A percentile compares a stretch with the other conserved stretches of the same genome.
These are phyloP conservation scores for Haliclona indistincta DNA, from an alignment of 37 sponge, comb jelly and placozoan species.

Conservation along the genomic window DNA sequence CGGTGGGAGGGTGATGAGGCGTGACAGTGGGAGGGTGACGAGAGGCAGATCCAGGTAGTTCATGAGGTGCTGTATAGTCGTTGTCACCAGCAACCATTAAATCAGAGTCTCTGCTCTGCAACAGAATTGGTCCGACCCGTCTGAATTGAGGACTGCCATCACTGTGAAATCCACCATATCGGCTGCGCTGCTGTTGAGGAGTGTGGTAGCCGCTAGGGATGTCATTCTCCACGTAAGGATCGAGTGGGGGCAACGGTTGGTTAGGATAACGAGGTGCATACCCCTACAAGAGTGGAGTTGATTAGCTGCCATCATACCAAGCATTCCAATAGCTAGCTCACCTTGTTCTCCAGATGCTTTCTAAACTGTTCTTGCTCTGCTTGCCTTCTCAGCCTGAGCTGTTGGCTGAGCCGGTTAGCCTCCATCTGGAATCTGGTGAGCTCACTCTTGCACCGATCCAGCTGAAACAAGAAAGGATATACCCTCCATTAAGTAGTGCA, in stretches of 20 bases:
- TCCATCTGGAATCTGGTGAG: conserved; percentile 46
- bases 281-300: conserved; percentile 15
- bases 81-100: too few species aligned
- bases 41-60: too few species aligned
- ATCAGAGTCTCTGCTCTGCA: too few species aligned
- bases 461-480: background rate
- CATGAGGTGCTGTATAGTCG: too few species aligned
- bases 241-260: conserved; percentile 51
- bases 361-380: conserved; percentile 51
- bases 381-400: conserved; percentile 45
- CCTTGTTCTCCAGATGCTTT: conserved; percentile 56
- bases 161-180: too few species aligned
- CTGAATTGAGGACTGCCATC: too few species aligned
- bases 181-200: background rate
- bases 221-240: conserved; percentile 61
- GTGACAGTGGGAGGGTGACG: too few species aligned
- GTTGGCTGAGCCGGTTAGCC: conserved; percentile 49
- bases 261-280: conserved; percentile 41
- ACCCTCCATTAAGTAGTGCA: background rate
- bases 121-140: too few species aligned
- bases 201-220: background rate
- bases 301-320: background rate
- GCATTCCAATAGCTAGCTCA: background rate
- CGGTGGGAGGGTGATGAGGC: too few species aligned
- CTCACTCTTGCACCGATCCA: conserved; percentile 31